Evolutionary conservation across 1,140 invertebrate species (phyloP).

Genomic region (Trichomalopsis sarcophagae): DNA sequence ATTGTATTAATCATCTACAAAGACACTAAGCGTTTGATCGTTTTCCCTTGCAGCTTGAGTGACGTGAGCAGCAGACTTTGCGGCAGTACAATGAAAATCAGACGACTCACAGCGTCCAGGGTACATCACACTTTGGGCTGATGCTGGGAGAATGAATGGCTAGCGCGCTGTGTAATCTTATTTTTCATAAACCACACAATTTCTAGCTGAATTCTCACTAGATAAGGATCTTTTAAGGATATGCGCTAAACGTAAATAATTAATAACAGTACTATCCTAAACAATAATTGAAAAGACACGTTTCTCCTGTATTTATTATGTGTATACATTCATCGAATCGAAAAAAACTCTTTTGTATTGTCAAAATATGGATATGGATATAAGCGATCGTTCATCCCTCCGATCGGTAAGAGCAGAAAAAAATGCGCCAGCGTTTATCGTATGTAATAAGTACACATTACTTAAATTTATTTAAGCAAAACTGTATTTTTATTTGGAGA

Average conservation of each 20-base stretch:
- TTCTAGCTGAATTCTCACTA: conserved; percentile 72
- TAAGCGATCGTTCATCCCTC: conserved; percentile 49
- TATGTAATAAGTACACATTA: conserved; percentile 54
- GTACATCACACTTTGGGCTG: conserved; percentile 14
- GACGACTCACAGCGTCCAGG: conserved; percentile 33
- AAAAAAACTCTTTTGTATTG: conserved; percentile 52
- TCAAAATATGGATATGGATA: conserved; percentile 51
- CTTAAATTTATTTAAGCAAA: conserved; percentile 56
- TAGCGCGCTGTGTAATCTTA: conserved; percentile 66
- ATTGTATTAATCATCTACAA: background rate
- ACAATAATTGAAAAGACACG: conserved; percentile 64
- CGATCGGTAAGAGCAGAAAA: conserved; percentile 42
- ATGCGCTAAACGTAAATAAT: conserved; percentile 62
- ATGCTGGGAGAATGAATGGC: conserved; percentile 49
- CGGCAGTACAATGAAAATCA: conserved; percentile 33
- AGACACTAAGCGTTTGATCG: background rate
- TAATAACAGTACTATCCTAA: conserved; percentile 58
- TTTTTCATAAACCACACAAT: conserved; percentile 69
- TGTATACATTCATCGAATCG: conserved; percentile 65
- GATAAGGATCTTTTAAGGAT: conserved; percentile 64
- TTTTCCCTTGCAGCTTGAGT: conserved; percentile 39
- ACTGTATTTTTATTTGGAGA: conserved; percentile 55
- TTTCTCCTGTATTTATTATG: conserved; percentile 69
- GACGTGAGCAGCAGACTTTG: conserved; percentile 29
- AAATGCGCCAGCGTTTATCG: conserved; percentile 48